These are phyloP conservation scores for Synanthedon vespiformis DNA, from an alignment of 2,888 invertebrate species.

Conservation along the genomic window DNA sequence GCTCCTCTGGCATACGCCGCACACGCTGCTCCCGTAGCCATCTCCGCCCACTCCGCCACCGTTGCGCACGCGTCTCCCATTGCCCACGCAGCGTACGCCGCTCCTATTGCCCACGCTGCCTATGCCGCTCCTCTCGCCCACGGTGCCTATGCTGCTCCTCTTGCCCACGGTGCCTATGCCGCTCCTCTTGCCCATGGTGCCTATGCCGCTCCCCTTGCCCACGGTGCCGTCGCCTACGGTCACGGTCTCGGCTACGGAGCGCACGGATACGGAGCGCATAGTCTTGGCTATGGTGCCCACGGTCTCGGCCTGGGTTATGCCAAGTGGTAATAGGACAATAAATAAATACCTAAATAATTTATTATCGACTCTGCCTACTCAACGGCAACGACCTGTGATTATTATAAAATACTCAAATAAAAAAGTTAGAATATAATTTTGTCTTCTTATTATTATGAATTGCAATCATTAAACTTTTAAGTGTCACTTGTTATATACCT, in stretches of 20 bases:
- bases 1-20: constrained; percentile 12
- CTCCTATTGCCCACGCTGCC: constrained; percentile 18
- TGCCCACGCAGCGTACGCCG: constrained; percentile 10
- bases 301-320: constrained; percentile 1
- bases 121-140: constrained; percentile 12
- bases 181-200: constrained; percentile 22
- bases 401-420: constrained; percentile 11
- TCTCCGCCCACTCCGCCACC: constrained; percentile 12
- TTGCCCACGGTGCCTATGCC: constrained; percentile 8
- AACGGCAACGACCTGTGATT: constrained; percentile 21
- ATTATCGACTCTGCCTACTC: constrained; percentile 16
- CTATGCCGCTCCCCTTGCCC: constrained; percentile 8
- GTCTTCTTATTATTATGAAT: neutral
- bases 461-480: no score
- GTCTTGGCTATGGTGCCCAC: constrained; percentile 4
- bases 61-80: constrained; percentile 22
- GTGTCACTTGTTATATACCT: no score
- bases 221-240: constrained; percentile 3
- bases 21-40: constrained; percentile 16
- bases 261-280: constrained; percentile 5
- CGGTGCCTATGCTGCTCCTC: constrained; percentile 9
- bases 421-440: neutral
- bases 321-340: constrained; percentile 16
- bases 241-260: constrained; percentile 1
- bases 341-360: constrained; percentile 15